Conservation (phyloP, 2,888 invertebrate genomes). For the Epinotia demarniana region DNA sequence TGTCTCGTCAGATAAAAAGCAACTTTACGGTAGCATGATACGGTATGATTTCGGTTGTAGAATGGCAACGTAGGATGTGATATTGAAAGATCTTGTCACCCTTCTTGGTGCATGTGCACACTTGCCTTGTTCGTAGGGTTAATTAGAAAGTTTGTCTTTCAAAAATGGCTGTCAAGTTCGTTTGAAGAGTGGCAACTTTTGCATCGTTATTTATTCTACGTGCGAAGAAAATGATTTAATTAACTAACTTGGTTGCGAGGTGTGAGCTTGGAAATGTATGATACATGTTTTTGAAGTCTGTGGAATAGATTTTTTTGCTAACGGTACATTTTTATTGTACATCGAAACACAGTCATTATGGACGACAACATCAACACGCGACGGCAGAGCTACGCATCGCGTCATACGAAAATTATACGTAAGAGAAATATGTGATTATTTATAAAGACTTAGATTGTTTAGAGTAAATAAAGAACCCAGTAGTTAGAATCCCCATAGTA, state of each 20-base stretch:
- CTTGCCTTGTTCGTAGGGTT: conserved; percentile 65
- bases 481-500: too few species aligned
- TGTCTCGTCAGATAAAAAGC: conserved; percentile 36
- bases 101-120: conserved; percentile 65
- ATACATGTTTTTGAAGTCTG: neutral
- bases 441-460: too few species aligned
- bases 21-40: conserved; percentile 48
- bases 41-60: conserved; percentile 49
- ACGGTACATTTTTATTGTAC: neutral
- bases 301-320: neutral
- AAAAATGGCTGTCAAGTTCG: conserved; percentile 48
- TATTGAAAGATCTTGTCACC: conserved; percentile 63
- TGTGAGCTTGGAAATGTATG: neutral
- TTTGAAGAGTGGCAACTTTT: conserved; percentile 52
- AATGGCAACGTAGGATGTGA: conserved; percentile 49
- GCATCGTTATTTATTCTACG: conserved; percentile 37
- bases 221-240: conserved; percentile 36
- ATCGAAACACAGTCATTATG: neutral
- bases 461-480: too few species aligned
- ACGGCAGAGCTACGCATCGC: too few species aligned
- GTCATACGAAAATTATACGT: too few species aligned
- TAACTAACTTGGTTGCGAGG: conserved; percentile 6
- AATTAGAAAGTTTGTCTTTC: conserved; percentile 71
- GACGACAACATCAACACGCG: too few species aligned
- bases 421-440: too few species aligned